Evolutionary conservation across 2,888 invertebrate species (phyloP).

Genomic region (Sarcophaga rosellei): DNA sequence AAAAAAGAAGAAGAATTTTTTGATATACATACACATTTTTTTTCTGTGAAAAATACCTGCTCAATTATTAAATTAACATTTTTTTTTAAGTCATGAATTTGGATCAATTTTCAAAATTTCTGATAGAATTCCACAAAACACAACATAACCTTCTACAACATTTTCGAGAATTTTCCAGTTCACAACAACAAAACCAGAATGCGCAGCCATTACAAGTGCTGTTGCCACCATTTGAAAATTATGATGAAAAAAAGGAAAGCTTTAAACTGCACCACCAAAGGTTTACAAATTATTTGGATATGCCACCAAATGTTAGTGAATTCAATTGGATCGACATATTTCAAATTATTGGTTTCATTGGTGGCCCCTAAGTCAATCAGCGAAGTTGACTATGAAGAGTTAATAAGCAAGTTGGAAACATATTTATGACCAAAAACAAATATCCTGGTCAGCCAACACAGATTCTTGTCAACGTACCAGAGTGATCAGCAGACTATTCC

Average conservation of each 20-base stretch:
- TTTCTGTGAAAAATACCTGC: too few species aligned
- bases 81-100: slow-evolving; percentile 1
- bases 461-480: not conserved
- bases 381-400: slow-evolving; percentile 8
- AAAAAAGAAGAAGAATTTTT: too few species aligned
- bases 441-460: too few species aligned
- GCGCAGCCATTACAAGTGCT: not conserved
- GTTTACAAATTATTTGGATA: slow-evolving; percentile 30
- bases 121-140: slow-evolving; percentile 12
- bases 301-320: slow-evolving; percentile 42
- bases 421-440: slow-evolving; percentile 6
- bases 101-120: slow-evolving; percentile 7
- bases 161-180: not conserved
- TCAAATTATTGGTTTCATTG: slow-evolving; percentile 24
- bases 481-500: slow-evolving; percentile 25
- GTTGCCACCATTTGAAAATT: too few species aligned
- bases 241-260: not conserved
- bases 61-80: not conserved
- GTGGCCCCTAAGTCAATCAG: slow-evolving; percentile 24
- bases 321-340: slow-evolving; percentile 40
- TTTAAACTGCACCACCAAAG: slow-evolving; percentile 20
- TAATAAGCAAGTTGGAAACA: slow-evolving; percentile 14
- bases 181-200: slow-evolving; percentile 21
- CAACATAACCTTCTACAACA: slow-evolving; percentile 6
- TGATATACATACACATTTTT: too few species aligned